These are phyloP conservation scores for Schmidtea mediterranea DNA, from an alignment of 1,140 invertebrate species.

Conservation along the genomic window DNA sequence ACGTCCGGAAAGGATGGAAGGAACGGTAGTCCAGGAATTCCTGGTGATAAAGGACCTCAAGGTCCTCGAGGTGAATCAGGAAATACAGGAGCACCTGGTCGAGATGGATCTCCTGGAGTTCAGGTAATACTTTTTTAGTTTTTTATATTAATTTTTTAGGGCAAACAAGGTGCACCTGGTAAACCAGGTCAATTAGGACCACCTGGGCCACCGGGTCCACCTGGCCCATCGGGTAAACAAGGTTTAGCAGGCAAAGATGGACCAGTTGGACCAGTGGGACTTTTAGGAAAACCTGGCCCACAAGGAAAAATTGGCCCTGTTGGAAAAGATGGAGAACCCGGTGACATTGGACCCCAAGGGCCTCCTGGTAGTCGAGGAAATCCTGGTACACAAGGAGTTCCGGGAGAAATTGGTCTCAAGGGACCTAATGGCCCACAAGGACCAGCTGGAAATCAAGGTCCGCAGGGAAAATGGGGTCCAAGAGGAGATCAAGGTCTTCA, in stretches of 20 bases:
- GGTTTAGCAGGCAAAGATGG: slow-evolving; percentile 1
- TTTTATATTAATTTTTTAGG: neutral
- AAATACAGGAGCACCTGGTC: neutral
- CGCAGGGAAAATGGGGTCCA: no score
- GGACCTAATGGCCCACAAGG: no score
- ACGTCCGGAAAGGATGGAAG: neutral
- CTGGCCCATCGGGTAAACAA: neutral
- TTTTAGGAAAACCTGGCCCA: neutral
- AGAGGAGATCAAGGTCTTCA: neutral
- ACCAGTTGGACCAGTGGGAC: slow-evolving; percentile 1
- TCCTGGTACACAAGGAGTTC: no score
- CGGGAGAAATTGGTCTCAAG: no score
- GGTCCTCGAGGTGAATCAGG: slow-evolving; percentile 4
- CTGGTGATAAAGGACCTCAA: slow-evolving; percentile 1
- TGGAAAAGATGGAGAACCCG: no score
- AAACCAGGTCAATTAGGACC: neutral
- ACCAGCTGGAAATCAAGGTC: no score
- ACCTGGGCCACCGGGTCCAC: neutral
- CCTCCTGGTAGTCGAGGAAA: no score
- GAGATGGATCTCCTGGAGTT: slow-evolving; percentile 2
- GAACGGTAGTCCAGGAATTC: slow-evolving; percentile 1
- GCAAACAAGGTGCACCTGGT: slow-evolving; percentile 2
- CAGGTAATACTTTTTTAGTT: neutral
- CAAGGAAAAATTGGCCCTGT: no score
- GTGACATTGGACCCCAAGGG: no score